These are phyloP conservation scores for Drosophila rufa DNA, from an alignment of 1,140 invertebrate species.

Conservation along the genomic window DNA sequence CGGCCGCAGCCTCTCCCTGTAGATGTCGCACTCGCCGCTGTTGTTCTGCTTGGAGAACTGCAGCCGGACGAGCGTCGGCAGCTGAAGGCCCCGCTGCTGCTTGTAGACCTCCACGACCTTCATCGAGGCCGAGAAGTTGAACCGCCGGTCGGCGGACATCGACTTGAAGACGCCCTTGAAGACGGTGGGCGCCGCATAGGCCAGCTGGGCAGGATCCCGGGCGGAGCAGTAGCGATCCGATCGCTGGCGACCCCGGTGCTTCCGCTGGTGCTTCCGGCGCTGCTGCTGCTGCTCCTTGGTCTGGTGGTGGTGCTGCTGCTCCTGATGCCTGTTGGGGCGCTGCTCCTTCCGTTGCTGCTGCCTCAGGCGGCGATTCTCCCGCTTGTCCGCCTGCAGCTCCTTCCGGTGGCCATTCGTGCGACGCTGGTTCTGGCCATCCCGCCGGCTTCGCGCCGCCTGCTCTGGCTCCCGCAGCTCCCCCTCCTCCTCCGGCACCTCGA, in stretches of 20 bases:
- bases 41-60: constrained; percentile 76
- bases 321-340: constrained; percentile 28
- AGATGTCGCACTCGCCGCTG: constrained; percentile 84
- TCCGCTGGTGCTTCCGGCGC: constrained; percentile 57
- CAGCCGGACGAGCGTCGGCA: constrained; percentile 81
- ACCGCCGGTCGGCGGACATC: constrained; percentile 86
- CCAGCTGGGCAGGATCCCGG: constrained; percentile 87
- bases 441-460: constrained; percentile 70
- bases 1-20: constrained; percentile 67
- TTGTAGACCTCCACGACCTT: constrained; percentile 88
- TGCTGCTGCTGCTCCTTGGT: constrained; percentile 48
- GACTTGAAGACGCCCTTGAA: constrained; percentile 89
- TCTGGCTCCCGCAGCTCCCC: constrained; percentile 42
- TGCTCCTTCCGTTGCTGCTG: constrained; percentile 46
- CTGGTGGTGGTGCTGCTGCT: constrained; percentile 21
- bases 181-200: constrained; percentile 88
- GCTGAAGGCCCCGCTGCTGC: constrained; percentile 86
- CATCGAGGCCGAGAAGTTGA: constrained; percentile 89
- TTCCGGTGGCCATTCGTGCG: constrained; percentile 47
- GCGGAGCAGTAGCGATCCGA: constrained; percentile 87
- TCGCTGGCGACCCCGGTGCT: constrained; percentile 62
- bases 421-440: constrained; percentile 59
- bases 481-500: constrained; percentile 60
- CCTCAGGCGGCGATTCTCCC: constrained; percentile 39
- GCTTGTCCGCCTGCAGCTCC: constrained; percentile 46